A percentile compares a stretch with the other conserved stretches of the same genome.
These are phyloP conservation scores for Hippocampus abdominalis DNA, from an alignment of 2,113 vertebrate genomes.

Conservation along the genomic window DNA sequence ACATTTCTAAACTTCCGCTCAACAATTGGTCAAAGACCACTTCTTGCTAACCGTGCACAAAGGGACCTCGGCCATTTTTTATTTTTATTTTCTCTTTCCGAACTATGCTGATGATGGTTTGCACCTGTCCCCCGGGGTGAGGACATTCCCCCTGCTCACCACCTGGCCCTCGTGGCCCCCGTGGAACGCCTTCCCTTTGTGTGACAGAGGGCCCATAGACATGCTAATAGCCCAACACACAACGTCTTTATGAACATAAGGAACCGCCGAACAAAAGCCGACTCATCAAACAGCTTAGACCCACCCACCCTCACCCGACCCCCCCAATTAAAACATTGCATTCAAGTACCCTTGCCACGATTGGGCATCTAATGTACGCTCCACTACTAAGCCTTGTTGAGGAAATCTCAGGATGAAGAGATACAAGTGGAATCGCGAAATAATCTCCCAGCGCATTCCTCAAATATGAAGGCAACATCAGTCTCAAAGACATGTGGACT, in stretches of 20 bases:
- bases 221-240: conserved; percentile 69
- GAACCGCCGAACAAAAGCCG: conserved; percentile 29
- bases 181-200: conserved; percentile 66
- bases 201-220: conserved; percentile 72
- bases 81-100: conserved; percentile 25
- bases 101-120: conserved; percentile 59
- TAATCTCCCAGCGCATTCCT: not conserved
- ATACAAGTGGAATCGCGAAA: not conserved
- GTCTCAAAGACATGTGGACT: not conserved
- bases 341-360: not conserved
- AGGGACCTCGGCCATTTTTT: conserved; percentile 49
- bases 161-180: conserved; percentile 70
- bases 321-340: conserved; percentile 13
- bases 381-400: not conserved
- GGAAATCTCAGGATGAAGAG: not conserved
- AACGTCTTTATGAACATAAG: conserved; percentile 64
- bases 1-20: conserved; percentile 37
- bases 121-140: conserved; percentile 66
- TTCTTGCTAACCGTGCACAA: conserved; percentile 61
- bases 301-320: not conserved
- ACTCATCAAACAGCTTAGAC: conserved; percentile 31
- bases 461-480: not conserved
- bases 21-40: conserved; percentile 41
- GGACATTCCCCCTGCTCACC: conserved; percentile 69
- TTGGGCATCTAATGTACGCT: not conserved